A percentile compares a stretch with the other conserved stretches of the same genome.
Conservation (phyloP, 2,797 vertebrate genomes). For the Glossophaga mutica region DNA sequence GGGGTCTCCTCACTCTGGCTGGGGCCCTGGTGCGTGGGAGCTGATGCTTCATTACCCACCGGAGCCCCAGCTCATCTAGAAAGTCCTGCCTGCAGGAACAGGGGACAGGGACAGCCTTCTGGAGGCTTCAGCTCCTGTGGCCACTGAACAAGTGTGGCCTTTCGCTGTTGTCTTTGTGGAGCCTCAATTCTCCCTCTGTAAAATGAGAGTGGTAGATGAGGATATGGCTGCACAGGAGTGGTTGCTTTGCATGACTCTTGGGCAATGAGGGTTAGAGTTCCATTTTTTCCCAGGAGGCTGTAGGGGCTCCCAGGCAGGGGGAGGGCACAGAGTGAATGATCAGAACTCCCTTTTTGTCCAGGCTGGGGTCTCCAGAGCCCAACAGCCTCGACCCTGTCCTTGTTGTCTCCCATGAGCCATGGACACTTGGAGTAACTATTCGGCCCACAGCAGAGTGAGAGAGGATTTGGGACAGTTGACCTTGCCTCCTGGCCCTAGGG, state of each 20-base stretch:
- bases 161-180: not conserved
- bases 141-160: not conserved
- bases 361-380: not conserved
- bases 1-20: not conserved
- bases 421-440: not conserved
- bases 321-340: not conserved
- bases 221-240: not conserved
- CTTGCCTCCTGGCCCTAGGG: not conserved
- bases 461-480: not conserved
- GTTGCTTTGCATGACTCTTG: not conserved
- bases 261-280: not conserved
- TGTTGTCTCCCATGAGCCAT: not conserved
- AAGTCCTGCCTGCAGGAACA: not conserved
- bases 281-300: not conserved
- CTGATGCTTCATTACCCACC: not conserved
- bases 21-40: not conserved
- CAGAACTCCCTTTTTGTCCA: conserved; percentile 12
- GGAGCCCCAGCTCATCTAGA: not conserved
- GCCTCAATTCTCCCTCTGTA: not conserved
- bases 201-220: not conserved
- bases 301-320: not conserved
- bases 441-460: not conserved
- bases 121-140: not conserved
- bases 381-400: not conserved
- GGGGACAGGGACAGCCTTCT: not conserved